Base-by-base conservation (phyloP, 2,888 invertebrate species). In the Apotomis capreana region DNA sequence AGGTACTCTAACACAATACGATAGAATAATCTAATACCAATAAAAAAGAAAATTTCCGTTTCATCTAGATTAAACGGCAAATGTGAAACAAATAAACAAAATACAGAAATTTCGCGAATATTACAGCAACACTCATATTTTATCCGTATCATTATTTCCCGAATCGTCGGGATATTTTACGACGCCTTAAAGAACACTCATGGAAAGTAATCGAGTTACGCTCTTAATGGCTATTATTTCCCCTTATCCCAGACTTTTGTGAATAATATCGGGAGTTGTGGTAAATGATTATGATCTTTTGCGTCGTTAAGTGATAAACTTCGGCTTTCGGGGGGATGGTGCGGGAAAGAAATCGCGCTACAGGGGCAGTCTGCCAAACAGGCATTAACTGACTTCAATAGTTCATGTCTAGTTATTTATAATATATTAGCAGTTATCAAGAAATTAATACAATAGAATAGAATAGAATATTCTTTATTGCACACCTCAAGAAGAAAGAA, bases 221-320 rank as follows among this genome's bases (percentile, higher is more conserved):
- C 51, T 54, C 71, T 61, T 72, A 68, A 72, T 73, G 65, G 60
- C 73, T 73, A 65, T 70, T 69, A 65, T 73, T 70, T 57, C 62
- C 73, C 73, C 54, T 70, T 70, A 69, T 59, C 59, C 49, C 37
- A 15, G 52, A 64, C 63, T 73, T 73, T 73, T 55, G 69, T 69
- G 73, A 69, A 69, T 64, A 73, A 73, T 69, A 64, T 73, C 69
- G 59, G 54, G 64, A 73, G 63, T 73, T 69, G 72, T 15, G 49
- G 64, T 69, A 69, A 69, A 69, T 64, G 69, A 69, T 69, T 72
- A 68, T 52, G 63, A 61, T 61, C 37, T 67, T 61, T 67, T 26
- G 63, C 51, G 26, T 71, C 55, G 55, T 67, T 61, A 55, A 71
- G 64, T 52, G 54, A 69, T 60, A 51, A 70, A 70, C 54, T 64